Evolutionary conservation across 2,113 vertebrate species (phyloP).

Genomic region (Probosciger aterrimus): DNA sequence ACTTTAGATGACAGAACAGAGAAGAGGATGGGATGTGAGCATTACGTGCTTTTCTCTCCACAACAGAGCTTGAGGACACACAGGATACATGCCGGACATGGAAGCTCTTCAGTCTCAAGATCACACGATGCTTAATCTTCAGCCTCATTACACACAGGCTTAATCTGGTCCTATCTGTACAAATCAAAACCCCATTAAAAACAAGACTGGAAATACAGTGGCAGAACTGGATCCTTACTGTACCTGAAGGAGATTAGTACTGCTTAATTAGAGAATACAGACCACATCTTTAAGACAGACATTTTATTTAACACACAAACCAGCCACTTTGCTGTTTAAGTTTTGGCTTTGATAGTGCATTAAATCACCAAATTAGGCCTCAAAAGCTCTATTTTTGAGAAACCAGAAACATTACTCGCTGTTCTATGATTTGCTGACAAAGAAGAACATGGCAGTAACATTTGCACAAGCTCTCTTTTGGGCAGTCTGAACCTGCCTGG

Average conservation of each 20-base stretch:
- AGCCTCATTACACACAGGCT: not conserved
- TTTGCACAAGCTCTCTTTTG: not conserved
- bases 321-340: not conserved
- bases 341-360: not conserved
- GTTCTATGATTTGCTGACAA: not conserved
- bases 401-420: not conserved
- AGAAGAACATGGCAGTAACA: accelerated
- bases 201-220: not conserved
- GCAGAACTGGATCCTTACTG: not conserved
- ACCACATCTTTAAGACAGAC: not conserved
- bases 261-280: not conserved
- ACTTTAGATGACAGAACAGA: not conserved
- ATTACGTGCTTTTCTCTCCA: accelerated
- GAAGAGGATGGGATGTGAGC: not conserved
- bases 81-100: accelerated
- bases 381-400: not conserved
- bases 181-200: not conserved
- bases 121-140: not conserved
- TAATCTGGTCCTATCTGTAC: not conserved
- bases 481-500: not conserved
- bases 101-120: not conserved
- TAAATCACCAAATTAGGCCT: not conserved
- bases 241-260: not conserved
- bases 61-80: not conserved
- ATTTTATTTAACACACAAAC: not conserved